A percentile compares a stretch with the other conserved stretches of the same genome.
phyloP scores from a whole-genome alignment of 2,113 vertebrate species.

The Xiphorhynchus elegans region DNA sequence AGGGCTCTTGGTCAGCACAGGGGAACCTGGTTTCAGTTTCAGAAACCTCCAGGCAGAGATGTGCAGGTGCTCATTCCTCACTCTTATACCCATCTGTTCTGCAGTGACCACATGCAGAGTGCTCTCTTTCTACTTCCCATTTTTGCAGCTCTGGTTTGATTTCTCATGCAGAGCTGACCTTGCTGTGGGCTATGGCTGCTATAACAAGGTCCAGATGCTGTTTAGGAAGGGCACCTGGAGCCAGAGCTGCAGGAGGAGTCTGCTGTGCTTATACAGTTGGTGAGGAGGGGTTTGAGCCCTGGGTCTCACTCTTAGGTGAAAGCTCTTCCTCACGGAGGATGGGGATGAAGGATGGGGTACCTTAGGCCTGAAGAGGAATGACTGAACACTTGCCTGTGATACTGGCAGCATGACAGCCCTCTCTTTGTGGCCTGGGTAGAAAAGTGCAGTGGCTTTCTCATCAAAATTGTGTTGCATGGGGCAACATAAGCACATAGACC shows the following conservation, averaged over 20 bases:
- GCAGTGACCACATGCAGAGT: neutral
- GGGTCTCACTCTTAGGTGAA: neutral
- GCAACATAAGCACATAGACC: neutral
- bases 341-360: neutral
- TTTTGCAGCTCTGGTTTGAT: neutral
- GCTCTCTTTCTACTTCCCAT: neutral
- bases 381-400: neutral
- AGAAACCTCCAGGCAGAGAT: neutral
- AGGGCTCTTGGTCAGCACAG: neutral
- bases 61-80: neutral
- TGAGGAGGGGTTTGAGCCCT: neutral
- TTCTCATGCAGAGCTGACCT: neutral
- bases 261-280: neutral
- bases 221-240: neutral
- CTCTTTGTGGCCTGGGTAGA: neutral
- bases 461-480: neutral
- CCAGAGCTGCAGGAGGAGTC: neutral
- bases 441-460: fast-evolving
- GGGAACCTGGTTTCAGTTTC: neutral
- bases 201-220: neutral
- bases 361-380: neutral
- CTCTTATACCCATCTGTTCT: neutral
- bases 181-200: neutral
- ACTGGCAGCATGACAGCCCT: neutral
- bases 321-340: neutral